Evolutionary conservation across 2,797 vertebrate species (phyloP), one percentile per base, ranked within the genome.

Genomic region (Menidia menidia): DNA sequence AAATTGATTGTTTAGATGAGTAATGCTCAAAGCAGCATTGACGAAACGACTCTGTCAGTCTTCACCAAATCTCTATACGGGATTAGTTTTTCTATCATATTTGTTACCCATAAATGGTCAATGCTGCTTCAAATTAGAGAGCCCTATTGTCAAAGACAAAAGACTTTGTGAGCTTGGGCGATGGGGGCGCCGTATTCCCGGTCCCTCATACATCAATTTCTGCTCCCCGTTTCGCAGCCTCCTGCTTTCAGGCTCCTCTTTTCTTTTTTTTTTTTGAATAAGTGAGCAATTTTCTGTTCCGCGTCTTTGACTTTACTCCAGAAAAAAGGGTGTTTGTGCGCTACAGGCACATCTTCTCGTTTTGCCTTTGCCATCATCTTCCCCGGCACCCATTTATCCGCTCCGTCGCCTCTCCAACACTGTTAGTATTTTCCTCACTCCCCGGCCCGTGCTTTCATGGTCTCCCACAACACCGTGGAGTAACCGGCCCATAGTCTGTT

Each of bases 1-100:
- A 80, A 78, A 82, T 71, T 56, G 53, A 83, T 84, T 86, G 69
- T 87, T 81, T 56, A 41, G 80, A 75, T 83, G 83, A 81, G 82
- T 74, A 60, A 85, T 39, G 44, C 50, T 2, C 5, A 11, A 2
- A 19, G 42, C 57, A 25, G 53, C 62, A 68, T 58, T 75, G 73
- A 85, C 71, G 74, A 72, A 78, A 74, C 13, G 67, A 74, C 55
- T 54, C 52, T 65, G 50, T 74, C 68, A 56, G 60, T 78, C 61
- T 72, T 70, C 51, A 66, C 53, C 30, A 63, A 71, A 70, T 73
- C 72, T 57, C 51, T 44, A n/a, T 2, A n/a, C 73, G 25, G 1
- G 25, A 25, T 25, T 25, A 61, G 73, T 64, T 47, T 65, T 35
- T 52, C 57, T 2, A n/a, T 12, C 35, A 7, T 10, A 5, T 25